Base-by-base conservation (phyloP, 2,113 vertebrate genomes). In the Seriola quinqueradiata region DNA sequence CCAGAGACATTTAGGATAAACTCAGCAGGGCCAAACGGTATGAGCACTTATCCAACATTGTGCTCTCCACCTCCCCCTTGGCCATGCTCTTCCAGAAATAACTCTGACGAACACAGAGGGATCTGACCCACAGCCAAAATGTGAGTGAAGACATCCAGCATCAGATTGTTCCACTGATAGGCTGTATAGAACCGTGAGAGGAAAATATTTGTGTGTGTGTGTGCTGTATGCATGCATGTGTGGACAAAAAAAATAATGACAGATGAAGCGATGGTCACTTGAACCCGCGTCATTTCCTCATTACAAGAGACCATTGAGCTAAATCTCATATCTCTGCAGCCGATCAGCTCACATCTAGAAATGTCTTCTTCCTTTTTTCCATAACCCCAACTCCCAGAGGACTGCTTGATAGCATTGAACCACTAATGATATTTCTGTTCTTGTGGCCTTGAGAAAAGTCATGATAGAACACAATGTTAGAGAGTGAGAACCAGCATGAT, bases 1-100 rank as follows among this genome's bases (percentile, higher is more conserved):
- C 82, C 87, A 78, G 77, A 90, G 87, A 92, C 82, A 84, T 85
- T 86, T 54, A 70, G 85, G 87, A 89, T 85, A 87, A 92, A 90
- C 71, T 79, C 79, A 70, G 82, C 67, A 38, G 87, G 78, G 74
- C 57, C 77, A 82, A 89, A 89, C 75, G 14, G 50, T 76, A 68
- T 38, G 7, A 83, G 80, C 44, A 10, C 71, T 90, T 83, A 82
- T 86, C 82, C 87, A 90, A 81, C 73, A 71, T 75, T 85, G 71
- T 82, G 19, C 75, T 66, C 77, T 71, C 57, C 58, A 6, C 81
- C 72, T 77, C 75, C 83, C 79, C 77, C 77, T 78, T 63, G 25
- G 10, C 38, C 21, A 54, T 36, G 72, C 28, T 75, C 72, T 81
- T 84, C 89, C 86, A 86, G 40, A 89, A 91, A 94, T 93, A 94